Base-by-base conservation (phyloP, 2,113 vertebrate species). In the Cyanoramphus novaezelandiae region DNA sequence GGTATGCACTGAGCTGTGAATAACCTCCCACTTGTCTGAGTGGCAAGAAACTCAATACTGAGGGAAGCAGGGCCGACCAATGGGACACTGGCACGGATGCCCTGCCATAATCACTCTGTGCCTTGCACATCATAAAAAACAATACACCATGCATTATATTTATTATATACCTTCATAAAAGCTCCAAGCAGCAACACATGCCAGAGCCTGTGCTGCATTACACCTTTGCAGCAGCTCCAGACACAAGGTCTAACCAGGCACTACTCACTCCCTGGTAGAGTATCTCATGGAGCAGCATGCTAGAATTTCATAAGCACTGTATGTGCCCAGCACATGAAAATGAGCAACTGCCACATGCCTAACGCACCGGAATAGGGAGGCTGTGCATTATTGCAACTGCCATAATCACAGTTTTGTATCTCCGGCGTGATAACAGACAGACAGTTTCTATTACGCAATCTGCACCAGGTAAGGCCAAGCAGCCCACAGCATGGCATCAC, bases 1-100 rank as follows among this genome's bases (percentile, higher is more conserved):
- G 79, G 86, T 81, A 91, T 37, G 84, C 91, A 87, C 74, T 85
- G 70, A 88, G 87, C 68, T 92, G 89, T 78, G 80, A 94, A 94
- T 85, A 95, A 93, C 84, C 88, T 90, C 55, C 80, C 67, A 65
- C 70, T 96, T 75, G 67, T 37, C 83, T 79, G 65, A 94, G 76
- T 67, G 5, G 23, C 81, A 85, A 96, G 80, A 94, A 81, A 69
- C 1, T 1, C 1, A 6, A 78, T 82, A 72, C 55, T 65, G 59
- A 84, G 5, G 18, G 80, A 85, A 88, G 68, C 16, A 79, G 43
- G 43, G 47, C 60, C 85, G 69, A 60, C 52, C 35, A 21, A 52
- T 13, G 49, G 77, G 67, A 75, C 57, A 67, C 1, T 0, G 41
- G 27, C 50, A 75, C 0, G 2, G 65, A 44, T 53, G 81, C 57